Base-by-base conservation (phyloP, 1,140 invertebrate species). In the Zaprionus capensis region DNA sequence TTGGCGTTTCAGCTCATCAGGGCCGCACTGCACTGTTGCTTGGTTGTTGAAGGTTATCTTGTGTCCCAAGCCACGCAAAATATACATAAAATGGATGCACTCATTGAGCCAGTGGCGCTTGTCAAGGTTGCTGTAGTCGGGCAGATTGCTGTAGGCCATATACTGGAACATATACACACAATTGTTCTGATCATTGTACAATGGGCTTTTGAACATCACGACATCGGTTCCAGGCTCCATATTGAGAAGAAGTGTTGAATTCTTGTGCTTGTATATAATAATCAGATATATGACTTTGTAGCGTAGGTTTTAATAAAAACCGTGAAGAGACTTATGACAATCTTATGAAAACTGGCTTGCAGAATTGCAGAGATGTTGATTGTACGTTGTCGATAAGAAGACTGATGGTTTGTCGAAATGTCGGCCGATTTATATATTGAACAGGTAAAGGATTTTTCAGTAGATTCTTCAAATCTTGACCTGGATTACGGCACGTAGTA, bases 31-130 rank as follows among this genome's bases (percentile, higher is more conserved):
- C 20, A 67, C 15, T 3, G 66, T 58, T 17, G 41, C 41, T 0
- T 56, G 71, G 2, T 72, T 68, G 3, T 70, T 26, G 76, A 86
- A 90, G 38, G 71, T 64, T 51, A 90, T 41, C 44, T 77, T 74
- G 58, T 73, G 63, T 0, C n/a, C 63, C 36, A 71, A 44, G 7
- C 81, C 82, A 49, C 81, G 78, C 11, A 81, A 66, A 12, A 86
- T n/a, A 63, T 91, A 88, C 57, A 91, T 6, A 44, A 86, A 84
- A 0, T 82, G 75, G 24, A 91, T 91, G 73, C 88, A 91, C 26
- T 82, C 82, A 71, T 78, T 91, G 22, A 91, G 77, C 41, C 79
- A 80, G 3, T 72, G 79, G 0, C 88, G 55, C 56, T 90, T 91
- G 0, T 71, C 76, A 4, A 71, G 77, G 28, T 68, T 81, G 24